Conservation (phyloP, 2,113 vertebrate species). For the Psilopsiagon aurifrons region DNA sequence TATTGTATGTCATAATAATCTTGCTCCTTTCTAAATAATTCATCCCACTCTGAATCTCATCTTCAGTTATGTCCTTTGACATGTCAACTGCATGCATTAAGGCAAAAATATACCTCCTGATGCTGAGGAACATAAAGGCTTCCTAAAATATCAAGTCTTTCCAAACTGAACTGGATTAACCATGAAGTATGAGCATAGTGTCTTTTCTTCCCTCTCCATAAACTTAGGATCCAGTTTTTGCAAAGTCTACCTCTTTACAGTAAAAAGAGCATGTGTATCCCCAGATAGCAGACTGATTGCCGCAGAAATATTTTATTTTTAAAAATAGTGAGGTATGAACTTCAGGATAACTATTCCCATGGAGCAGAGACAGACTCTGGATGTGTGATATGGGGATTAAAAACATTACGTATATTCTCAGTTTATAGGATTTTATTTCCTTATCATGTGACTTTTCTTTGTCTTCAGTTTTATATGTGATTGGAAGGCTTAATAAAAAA, state of each 20-base stretch:
- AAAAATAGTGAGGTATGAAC: background rate
- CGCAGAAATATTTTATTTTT: slow-evolving; percentile 15
- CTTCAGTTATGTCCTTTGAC: background rate
- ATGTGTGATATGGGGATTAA: slow-evolving; percentile 6
- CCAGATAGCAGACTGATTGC: background rate
- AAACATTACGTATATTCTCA: background rate
- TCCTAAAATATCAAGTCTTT: background rate
- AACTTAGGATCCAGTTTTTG: background rate
- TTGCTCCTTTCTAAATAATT: background rate
- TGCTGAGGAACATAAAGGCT: background rate
- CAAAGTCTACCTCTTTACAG: background rate
- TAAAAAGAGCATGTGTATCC: background rate
- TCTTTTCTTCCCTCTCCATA: background rate
- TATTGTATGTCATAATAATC: background rate
- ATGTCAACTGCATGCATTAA: background rate
- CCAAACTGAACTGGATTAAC: background rate
- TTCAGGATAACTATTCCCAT: background rate
- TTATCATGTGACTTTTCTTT: slow-evolving; percentile 30
- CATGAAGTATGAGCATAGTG: background rate
- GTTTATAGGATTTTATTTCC: background rate
- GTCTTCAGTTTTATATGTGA: slow-evolving; percentile 29
- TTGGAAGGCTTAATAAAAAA: slow-evolving; percentile 41
- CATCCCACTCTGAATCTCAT: background rate
- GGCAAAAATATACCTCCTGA: background rate
- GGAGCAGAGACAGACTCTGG: background rate